Percentiles rank a stretch among this genome's conserved stretches.
These are phyloP conservation scores for Notodonta dromedarius DNA, from an alignment of 2,888 invertebrate genomes.

Conservation along the genomic window DNA sequence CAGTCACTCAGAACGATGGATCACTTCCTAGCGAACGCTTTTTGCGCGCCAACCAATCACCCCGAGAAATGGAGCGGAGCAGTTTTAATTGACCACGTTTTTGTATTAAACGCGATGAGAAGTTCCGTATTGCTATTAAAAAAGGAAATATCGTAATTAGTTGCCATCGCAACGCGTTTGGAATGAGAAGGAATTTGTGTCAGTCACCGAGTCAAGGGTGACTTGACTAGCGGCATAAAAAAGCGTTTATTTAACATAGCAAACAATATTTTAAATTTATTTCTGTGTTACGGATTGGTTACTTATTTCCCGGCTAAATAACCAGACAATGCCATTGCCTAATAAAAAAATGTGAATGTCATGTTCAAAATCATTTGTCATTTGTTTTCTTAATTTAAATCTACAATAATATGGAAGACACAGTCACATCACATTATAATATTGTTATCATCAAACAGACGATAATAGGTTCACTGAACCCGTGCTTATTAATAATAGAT, in stretches of 20 bases:
- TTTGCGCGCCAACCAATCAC: conserved; percentile 64
- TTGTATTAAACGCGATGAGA: conserved; percentile 37
- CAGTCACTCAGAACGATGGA: conserved; percentile 54
- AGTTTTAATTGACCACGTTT: conserved; percentile 64
- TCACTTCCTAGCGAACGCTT: conserved; percentile 62
- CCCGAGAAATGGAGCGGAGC: conserved; percentile 68
- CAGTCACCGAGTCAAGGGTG: neutral
- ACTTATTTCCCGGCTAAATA: too few relatives aligned
- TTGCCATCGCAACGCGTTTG: conserved; percentile 16
- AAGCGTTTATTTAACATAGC: neutral
- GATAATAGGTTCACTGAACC: too few relatives aligned
- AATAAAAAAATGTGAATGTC: too few relatives aligned
- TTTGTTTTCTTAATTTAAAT: too few relatives aligned
- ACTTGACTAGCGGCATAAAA: neutral
- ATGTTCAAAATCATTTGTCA: too few relatives aligned
- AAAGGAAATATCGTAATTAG: conserved; percentile 16
- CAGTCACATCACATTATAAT: too few relatives aligned
- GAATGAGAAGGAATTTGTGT: conserved; percentile 2
- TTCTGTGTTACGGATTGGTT: too few relatives aligned
- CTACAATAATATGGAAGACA: too few relatives aligned
- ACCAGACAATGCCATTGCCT: too few relatives aligned
- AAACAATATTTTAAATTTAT: neutral
- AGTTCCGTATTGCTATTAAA: conserved; percentile 57
- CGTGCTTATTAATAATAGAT: too few relatives aligned
- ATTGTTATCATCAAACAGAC: too few relatives aligned